Conservation (phyloP, 37 sponge, comb jelly and placozoan species). For the Geodia barretti region DNA sequence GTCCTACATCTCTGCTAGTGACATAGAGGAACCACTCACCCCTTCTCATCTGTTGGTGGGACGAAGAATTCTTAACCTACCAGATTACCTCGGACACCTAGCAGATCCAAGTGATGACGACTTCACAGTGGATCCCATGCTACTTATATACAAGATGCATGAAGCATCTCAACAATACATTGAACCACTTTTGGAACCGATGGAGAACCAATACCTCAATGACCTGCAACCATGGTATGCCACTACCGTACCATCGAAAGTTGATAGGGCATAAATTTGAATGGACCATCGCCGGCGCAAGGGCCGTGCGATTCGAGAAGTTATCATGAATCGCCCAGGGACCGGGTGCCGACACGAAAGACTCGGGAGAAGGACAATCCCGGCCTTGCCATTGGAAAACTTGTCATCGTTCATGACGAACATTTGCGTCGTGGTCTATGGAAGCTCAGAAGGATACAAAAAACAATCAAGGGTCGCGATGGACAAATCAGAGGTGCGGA, state of each 20-base stretch:
- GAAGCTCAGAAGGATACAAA: constrained; percentile 8
- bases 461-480: constrained; percentile 17
- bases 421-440: constrained; percentile 11
- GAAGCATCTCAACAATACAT: constrained; percentile 2
- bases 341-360: constrained; percentile 21
- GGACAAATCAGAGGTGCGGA: not conserved
- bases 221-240: not conserved
- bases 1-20: constrained; percentile 6
- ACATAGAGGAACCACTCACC: constrained; percentile 37
- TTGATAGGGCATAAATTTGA: constrained; percentile 91
- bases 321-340: constrained; percentile 84
- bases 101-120: constrained; percentile 16
- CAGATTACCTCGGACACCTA: constrained; percentile 5
- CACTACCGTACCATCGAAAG: constrained; percentile 71
- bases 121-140: not conserved
- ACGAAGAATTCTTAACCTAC: constrained; percentile 2
- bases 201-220: constrained; percentile 5
- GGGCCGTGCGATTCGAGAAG: constrained; percentile 87
- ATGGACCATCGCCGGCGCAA: constrained; percentile 85
- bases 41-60: constrained; percentile 27
- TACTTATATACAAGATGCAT: constrained; percentile 1
- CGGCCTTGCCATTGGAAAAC: not conserved
- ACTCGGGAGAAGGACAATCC: constrained; percentile 3
- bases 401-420: constrained; percentile 16
- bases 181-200: not conserved